Conservation (phyloP, 2,888 invertebrate genomes). For the Leptura quadrifasciata region DNA sequence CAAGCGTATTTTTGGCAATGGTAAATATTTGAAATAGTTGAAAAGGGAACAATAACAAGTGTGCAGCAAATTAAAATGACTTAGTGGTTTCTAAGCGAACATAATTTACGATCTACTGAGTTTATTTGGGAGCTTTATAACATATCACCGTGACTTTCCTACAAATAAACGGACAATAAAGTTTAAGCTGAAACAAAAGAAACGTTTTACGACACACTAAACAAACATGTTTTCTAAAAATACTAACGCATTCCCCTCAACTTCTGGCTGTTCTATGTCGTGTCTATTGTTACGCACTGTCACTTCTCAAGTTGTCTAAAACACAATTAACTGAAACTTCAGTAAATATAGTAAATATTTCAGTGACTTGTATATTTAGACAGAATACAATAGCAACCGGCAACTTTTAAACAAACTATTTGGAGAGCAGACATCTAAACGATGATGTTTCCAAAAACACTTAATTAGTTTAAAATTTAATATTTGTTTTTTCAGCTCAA, state of each 20-base stretch:
- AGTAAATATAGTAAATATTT: conserved; percentile 58
- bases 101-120: conserved; percentile 46
- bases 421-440: conserved; percentile 21
- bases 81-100: conserved; percentile 51
- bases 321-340: conserved; percentile 57
- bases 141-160: conserved; percentile 57
- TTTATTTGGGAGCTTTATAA: conserved; percentile 54
- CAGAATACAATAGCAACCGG: conserved; percentile 38
- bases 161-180: conserved; percentile 61
- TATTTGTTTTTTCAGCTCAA: conserved; percentile 20
- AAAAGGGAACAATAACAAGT: conserved; percentile 40
- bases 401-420: conserved; percentile 29
- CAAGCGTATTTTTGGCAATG: conserved; percentile 61
- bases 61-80: conserved; percentile 39
- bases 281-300: conserved; percentile 59
- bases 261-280: conserved; percentile 49
- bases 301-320: conserved; percentile 58
- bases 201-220: conserved; percentile 47
- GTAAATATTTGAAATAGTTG: conserved; percentile 53
- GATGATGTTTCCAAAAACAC: conserved; percentile 31
- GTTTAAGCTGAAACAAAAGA: conserved; percentile 57
- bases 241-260: conserved; percentile 45
- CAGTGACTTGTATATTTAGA: conserved; percentile 58
- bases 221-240: conserved; percentile 48
- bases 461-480: conserved; percentile 36